These are phyloP conservation scores for Antheraea pernyi DNA, from an alignment of 1,140 invertebrate genomes.

Conservation along the genomic window DNA sequence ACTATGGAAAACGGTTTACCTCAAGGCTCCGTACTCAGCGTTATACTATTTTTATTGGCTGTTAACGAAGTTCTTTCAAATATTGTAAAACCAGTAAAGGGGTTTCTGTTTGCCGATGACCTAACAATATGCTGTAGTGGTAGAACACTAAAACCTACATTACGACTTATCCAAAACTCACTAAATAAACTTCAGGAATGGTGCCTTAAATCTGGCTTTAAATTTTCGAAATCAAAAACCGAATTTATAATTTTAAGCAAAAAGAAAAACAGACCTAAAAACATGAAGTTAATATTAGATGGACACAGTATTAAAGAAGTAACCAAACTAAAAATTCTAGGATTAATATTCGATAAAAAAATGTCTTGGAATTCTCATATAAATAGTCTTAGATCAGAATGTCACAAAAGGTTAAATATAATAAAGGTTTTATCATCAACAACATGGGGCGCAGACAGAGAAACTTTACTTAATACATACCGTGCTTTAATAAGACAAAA, in stretches of 20 bases:
- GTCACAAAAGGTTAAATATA: constrained; percentile 22
- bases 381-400: constrained; percentile 24
- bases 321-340: constrained; percentile 22
- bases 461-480: constrained; percentile 21
- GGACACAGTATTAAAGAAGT: constrained; percentile 22
- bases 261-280: constrained; percentile 16
- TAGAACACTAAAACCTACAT: constrained; percentile 16
- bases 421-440: constrained; percentile 24
- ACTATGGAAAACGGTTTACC: too few relatives aligned
- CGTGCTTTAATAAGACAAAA: constrained; percentile 24
- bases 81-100: constrained; percentile 22
- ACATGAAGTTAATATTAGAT: constrained; percentile 15
- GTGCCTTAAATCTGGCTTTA: constrained; percentile 12
- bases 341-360: constrained; percentile 26
- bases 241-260: constrained; percentile 15
- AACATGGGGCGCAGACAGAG: too few relatives aligned
- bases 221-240: constrained; percentile 17
- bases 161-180: constrained; percentile 17
- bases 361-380: too few relatives aligned
- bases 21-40: too few relatives aligned
- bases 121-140: constrained; percentile 20
- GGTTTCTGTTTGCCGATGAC: constrained; percentile 26
- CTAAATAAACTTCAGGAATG: constrained; percentile 15
- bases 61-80: constrained; percentile 21
- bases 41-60: too few relatives aligned